Evolutionary conservation across 1,140 invertebrate genomes (phyloP), one percentile per base, ranked within the genome.

Genomic region (Bombus confusus): DNA sequence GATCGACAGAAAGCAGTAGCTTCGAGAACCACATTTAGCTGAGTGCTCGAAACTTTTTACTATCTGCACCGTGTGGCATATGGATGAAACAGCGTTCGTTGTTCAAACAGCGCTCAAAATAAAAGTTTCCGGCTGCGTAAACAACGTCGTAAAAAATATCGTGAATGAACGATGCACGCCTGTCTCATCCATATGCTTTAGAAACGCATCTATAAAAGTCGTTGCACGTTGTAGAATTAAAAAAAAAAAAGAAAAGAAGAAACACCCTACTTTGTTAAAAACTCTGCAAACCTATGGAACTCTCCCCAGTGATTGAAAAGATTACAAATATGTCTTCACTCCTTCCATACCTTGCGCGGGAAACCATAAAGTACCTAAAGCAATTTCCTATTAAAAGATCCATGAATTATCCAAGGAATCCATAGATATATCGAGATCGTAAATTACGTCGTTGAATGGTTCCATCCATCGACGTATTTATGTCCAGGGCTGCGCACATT

Each of bases 41-140:
- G 77, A 83, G 62, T 89, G 88, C 84, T 88, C 88, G 87, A 88
- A 82, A 86, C 88, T 78, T 76, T 89, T 86, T 64, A 88, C 62
- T 75, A 85, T 71, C 71, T 73, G 82, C 77, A 85, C 62, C 62
- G 74, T 52, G 74, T 52, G 4, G 52, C 41, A 59, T 83, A 73
- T 88, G 85, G 85, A 66, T 68, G 88, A 80, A 88, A 86, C 83
- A 52, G 75, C 57, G 64, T 52, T 52, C n/a, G 52, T 37, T n/a
- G 66, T 57, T 39, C 43, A 18, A 77, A 43, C 25, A 64, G 43
- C 31, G 66, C 41, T 12, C 77, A 22, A 25, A 79, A 37, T 43
- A 68, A 66, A 77, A 86, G 37, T 77, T 66, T 57, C 52, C 66
- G 64, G 41, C 37, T 34, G n/a, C 25, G 77, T 47, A 66, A 68